Conservation (phyloP, 2,888 invertebrate species). For the Kryphioiulus occultus region DNA sequence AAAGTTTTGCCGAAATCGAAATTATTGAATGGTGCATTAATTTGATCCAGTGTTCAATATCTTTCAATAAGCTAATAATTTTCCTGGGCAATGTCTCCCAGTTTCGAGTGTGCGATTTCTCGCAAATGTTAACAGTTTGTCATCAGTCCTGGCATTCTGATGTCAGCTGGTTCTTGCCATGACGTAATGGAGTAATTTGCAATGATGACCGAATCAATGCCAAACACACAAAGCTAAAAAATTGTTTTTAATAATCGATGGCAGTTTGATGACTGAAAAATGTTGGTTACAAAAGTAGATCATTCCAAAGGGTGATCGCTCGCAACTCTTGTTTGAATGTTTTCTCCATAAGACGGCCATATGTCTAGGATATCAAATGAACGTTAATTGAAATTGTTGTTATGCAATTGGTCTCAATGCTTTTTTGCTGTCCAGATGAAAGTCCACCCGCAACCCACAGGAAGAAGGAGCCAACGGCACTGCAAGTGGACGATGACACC, state of each 20-base stretch:
- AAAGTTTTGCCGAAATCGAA: too few relatives aligned
- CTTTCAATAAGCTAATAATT: neutral
- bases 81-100: neutral
- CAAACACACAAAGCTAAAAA: neutral
- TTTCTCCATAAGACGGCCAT: neutral
- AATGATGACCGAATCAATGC: neutral
- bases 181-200: neutral
- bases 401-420: slow-evolving; percentile 1
- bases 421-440: slow-evolving; percentile 26
- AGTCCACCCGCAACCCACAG: neutral
- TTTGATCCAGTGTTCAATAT: neutral
- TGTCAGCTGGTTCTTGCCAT: neutral
- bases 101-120: neutral
- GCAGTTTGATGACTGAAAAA: neutral
- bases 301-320: neutral
- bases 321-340: neutral
- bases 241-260: neutral
- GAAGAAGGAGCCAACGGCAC: neutral
- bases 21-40: too few relatives aligned
- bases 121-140: neutral
- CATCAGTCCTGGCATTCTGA: neutral
- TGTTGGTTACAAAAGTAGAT: neutral
- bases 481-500: neutral
- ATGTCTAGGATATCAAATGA: neutral
- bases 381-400: neutral